Conservation (phyloP, 2,113 vertebrate species). For the Pituophis catenifer region DNA sequence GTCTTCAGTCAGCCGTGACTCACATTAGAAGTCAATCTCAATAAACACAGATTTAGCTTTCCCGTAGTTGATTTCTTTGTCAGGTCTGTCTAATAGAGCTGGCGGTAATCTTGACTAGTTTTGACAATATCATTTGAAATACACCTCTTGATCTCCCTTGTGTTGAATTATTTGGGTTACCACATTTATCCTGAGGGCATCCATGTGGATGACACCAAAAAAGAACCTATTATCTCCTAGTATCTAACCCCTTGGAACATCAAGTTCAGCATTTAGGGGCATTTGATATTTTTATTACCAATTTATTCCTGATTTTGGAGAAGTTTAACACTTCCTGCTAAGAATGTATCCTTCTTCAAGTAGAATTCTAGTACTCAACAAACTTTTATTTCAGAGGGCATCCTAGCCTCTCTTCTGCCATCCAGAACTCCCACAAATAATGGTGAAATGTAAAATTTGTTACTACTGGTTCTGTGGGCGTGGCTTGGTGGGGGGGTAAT, state of each 20-base stretch:
- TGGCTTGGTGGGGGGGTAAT: no score
- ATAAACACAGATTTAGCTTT: background rate
- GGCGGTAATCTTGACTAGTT: background rate
- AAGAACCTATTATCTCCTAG: background rate
- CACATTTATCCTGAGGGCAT: background rate
- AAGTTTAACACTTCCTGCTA: background rate
- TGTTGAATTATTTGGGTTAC: background rate
- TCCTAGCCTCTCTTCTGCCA: background rate
- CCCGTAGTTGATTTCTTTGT: background rate
- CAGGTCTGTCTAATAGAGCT: background rate
- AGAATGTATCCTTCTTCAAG: background rate
- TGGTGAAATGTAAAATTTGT: no score
- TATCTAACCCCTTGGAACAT: background rate
- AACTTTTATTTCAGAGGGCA: background rate
- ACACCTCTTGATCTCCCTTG: background rate
- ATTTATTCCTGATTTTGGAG: background rate
- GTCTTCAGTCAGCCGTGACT: background rate
- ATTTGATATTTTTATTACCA: background rate
- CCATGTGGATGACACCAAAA: background rate
- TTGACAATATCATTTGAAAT: background rate
- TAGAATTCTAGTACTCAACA: background rate
- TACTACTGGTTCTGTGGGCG: no score
- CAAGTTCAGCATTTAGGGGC: background rate
- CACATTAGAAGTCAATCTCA: background rate
- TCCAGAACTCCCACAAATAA: background rate